phyloP scores from a whole-genome alignment of 2,797 vertebrate genomes.

The Sebastes steindachneri region DNA sequence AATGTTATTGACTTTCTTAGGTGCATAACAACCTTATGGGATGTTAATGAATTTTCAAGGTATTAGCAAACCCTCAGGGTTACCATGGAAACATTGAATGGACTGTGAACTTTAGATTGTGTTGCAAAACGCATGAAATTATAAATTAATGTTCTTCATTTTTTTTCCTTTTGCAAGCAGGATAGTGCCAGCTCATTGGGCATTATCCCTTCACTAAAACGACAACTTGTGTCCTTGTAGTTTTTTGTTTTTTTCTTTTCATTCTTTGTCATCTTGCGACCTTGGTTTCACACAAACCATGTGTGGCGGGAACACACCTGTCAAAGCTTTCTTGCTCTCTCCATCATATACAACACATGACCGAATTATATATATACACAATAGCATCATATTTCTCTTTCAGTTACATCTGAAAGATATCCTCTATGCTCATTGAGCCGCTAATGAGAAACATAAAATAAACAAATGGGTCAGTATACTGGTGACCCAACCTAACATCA shows the following conservation, averaged over 20 bases:
- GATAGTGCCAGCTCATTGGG: no score
- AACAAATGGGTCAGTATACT: constrained; percentile 11
- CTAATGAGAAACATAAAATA: constrained; percentile 31
- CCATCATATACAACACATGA: neutral
- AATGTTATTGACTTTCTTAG: no score
- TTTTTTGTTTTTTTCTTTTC: neutral
- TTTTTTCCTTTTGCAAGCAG: no score
- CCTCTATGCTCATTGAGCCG: neutral
- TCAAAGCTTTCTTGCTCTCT: neutral
- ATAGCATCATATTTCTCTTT: neutral
- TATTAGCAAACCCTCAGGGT: no score
- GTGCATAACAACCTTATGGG: no score
- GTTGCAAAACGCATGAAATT: no score
- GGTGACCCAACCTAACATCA: neutral
- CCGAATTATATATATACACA: no score
- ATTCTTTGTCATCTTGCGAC: neutral
- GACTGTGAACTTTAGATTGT: no score
- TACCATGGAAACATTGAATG: no score
- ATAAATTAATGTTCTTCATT: no score
- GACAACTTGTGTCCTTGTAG: neutral
- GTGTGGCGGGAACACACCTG: constrained; percentile 45
- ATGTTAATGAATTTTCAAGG: no score
- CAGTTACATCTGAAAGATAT: neutral
- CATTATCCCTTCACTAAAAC: neutral
- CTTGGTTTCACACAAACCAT: constrained; percentile 39